Evolutionary conservation across 2,888 invertebrate genomes (phyloP), one percentile per base, ranked within the genome.

Genomic region (Camponotus fellah): DNA sequence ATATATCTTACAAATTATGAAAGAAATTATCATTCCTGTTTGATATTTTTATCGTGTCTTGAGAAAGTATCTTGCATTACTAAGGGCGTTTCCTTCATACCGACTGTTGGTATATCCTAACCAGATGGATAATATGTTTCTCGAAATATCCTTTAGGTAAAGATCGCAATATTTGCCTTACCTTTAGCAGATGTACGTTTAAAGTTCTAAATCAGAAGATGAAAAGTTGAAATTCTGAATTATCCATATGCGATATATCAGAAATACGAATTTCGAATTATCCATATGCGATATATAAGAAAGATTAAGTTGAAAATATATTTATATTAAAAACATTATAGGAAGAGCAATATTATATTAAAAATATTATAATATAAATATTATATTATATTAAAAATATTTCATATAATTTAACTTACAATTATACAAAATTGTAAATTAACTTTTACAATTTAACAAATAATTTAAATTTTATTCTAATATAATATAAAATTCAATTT

Each of bases 161-260:
- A 10, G 12, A n/a, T 3, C 26, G 10, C 5, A n/a, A 32, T 32
- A 17, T 40, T 40, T 56, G 5, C 10, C 21, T 56, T n/a, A 71
- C 53, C 77, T 56, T 71, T 69, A 17, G 71, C 14, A n/a, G 71
- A 12, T 77, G 53, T 3, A 43, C 5, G 4, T 0, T 53, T 3
- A n/a, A 53, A 17, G n/a, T 1, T 3, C 32, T 3, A 49, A 32
- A 49, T 40, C 77, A 14, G 1, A 12, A 40, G 56, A 69, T 43
- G 77, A 43, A 69, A 69, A 76, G n/a, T 69, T 69, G 2, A 68
- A 53, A 14, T 69, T 32, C 14, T 0, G 0, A 12, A 21, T 77
- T 77, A 77, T 1, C 32, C 3, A 34, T 69, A 21, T 26, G 14
- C 2, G 56, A 17, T 77, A 56, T 6, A 69, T 6, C 17, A 43